A percentile compares a stretch with the other conserved stretches of the same genome.
Conservation (phyloP, 2,797 vertebrate species). For the Selene dorsalis region DNA sequence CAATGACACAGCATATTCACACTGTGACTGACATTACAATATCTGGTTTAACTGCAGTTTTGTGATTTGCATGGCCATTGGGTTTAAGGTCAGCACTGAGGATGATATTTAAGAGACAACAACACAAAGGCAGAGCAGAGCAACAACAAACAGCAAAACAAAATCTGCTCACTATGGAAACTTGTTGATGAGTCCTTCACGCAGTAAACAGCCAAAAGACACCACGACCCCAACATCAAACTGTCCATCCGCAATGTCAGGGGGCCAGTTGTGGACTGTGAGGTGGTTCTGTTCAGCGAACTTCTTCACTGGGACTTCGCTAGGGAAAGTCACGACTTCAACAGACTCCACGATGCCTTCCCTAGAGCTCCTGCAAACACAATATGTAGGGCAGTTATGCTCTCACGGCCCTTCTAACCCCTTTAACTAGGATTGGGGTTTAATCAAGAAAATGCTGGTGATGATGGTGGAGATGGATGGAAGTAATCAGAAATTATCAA, state of each 20-base stretch:
- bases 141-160: not conserved
- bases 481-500: too few relatives aligned
- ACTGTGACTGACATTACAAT: not conserved
- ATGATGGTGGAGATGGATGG: too few relatives aligned
- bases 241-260: conserved; percentile 72
- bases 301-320: conserved; percentile 85
- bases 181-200: conserved; percentile 88
- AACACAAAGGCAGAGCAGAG: too few relatives aligned
- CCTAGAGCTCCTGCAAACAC: conserved; percentile 60
- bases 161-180: conserved; percentile 89
- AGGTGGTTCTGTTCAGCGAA: conserved; percentile 87
- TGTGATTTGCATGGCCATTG: not conserved
- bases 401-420: not conserved
- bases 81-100: not conserved
- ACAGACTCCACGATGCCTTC: conserved; percentile 83
- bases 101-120: not conserved
- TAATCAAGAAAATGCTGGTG: too few relatives aligned
- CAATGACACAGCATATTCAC: not conserved
- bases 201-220: conserved; percentile 93
- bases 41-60: not conserved
- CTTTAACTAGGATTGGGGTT: too few relatives aligned
- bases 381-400: not conserved
- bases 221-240: conserved; percentile 96
- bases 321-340: conserved; percentile 90
- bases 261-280: conserved; percentile 88